These are phyloP conservation scores for Pycnonotus jocosus DNA, from an alignment of 2,113 vertebrate genomes.

Conservation along the genomic window DNA sequence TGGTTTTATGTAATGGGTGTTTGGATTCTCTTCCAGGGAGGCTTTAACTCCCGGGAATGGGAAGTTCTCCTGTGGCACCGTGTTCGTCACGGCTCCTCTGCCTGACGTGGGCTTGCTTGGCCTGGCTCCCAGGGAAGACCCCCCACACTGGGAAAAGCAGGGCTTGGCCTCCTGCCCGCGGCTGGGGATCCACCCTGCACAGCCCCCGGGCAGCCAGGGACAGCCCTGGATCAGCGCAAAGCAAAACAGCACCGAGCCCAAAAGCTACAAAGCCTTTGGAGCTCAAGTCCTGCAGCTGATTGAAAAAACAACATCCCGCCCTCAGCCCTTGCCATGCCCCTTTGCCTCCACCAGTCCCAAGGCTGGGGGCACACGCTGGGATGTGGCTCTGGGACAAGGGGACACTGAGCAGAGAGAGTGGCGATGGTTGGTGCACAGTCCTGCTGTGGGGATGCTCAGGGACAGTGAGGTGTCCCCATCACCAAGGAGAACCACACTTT, in stretches of 20 bases:
- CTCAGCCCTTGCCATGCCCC: accelerated
- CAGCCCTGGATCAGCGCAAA: background rate
- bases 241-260: background rate
- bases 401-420: accelerated
- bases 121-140: background rate
- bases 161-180: background rate
- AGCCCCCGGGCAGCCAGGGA: background rate
- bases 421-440: accelerated
- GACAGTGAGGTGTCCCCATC: accelerated
- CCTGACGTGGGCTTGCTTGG: background rate
- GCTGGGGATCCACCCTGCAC: background rate
- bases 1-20: background rate
- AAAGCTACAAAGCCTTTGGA: slow-evolving; percentile 5
- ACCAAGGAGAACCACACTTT: background rate
- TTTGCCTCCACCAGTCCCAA: accelerated
- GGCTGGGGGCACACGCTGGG: background rate
- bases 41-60: background rate
- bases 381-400: background rate
- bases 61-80: background rate
- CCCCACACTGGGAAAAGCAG: background rate
- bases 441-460: background rate
- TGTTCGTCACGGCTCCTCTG: background rate
- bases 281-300: background rate
- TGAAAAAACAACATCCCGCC: background rate
- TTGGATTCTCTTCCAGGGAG: background rate